Evolutionary conservation across 2,888 invertebrate species (phyloP), one percentile per base, ranked within the genome.

Genomic region (Drosophila colorata): DNA sequence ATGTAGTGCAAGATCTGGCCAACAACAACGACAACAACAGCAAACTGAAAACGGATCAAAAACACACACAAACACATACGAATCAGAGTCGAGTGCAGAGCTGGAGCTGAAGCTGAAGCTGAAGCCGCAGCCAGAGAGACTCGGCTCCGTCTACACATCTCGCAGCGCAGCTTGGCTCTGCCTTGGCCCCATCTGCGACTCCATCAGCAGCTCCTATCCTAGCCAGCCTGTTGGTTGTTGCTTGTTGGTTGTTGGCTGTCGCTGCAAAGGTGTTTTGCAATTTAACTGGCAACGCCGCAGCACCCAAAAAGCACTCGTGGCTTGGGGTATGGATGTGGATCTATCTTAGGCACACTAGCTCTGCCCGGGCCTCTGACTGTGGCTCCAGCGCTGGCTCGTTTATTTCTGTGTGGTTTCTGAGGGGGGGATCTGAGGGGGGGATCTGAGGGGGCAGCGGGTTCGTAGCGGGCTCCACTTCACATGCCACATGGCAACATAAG

Each of bases 231-330:
- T 31, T 33, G 57, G 25, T n/a, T 57, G 37, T 41, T 44, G 44
- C 23, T 51, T 25, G 38, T 31, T 40, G 37, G 46, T 57, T 69
- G 43, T 49, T 66, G 60, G 75, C 82, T 87, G 80, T 82, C 78
- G 87, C 85, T 85, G 81, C 78, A 86, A 86, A 86, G 86, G 88
- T 86, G 88, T 86, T 88, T 86, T 88, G 88, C 86, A 86, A 88
- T 86, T 86, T 87, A 85, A 68, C 85, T 87, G 82, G 85, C 87
- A 76, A 78, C 74, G 75, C 83, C 69, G 78, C 75, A 65, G 71
- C 69, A 55, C 58, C 75, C 52, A 74, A 76, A 78, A 68, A 55
- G 66, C n/a, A 41, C 51, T 31, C 40, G 31, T 7, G 41, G 18
- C 18, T n/a, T 40, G 9, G 14, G 33, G 18, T 58, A 52, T 53